Base-by-base conservation (phyloP, 1,140 invertebrate species). In the Pentalonia nigronervosa region DNA sequence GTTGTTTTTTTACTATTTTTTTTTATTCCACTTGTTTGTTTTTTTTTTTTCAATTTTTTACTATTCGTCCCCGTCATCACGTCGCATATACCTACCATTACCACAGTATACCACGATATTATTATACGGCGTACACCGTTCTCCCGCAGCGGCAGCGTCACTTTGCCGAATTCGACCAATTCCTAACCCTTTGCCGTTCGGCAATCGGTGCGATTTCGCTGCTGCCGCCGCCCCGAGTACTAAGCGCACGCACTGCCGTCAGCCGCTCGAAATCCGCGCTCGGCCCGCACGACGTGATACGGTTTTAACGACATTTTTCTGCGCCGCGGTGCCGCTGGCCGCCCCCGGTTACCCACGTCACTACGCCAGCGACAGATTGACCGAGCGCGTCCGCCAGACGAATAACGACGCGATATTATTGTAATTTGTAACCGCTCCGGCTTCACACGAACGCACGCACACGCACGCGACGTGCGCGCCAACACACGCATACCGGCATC, bases 161-260 rank as follows among this genome's bases (percentile, higher is more conserved):
- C 81, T 53, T 53, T 45, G 81, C 34, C 91, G 91, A 92, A 92
- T 50, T 92, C 56, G 20, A 53, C 91, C 45, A 41, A 84, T 93
- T 93, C 60, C 60, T 93, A 93, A 93, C 91, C 91, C 91, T 86
- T 86, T 93, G 36, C 30, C 4, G 36, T 88, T 88, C n/a, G 17
- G 48, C 48, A 21, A 48, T 30, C 56, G 8, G 56, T 20, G 60
- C 41, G 41, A 9, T 25, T 76, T 8, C 45, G 76, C n/a, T 25
- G 47, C 67, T 11, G 56, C 60, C 60, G 56, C 56, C 90, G 41
- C 30, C 20, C 41, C 30, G 30, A 6, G 30, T n/a, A 30, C 41
- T 17, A 20, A 41, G 30, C n/a, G 47, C 47, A 36, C 45, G 30
- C 47, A 21, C 30, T 11, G 34, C 56, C 34, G 87, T 23, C 34